phyloP scores from a whole-genome alignment of 1,140 invertebrate genomes.

The Pachyrhynchus sulphureomaculatus region DNA sequence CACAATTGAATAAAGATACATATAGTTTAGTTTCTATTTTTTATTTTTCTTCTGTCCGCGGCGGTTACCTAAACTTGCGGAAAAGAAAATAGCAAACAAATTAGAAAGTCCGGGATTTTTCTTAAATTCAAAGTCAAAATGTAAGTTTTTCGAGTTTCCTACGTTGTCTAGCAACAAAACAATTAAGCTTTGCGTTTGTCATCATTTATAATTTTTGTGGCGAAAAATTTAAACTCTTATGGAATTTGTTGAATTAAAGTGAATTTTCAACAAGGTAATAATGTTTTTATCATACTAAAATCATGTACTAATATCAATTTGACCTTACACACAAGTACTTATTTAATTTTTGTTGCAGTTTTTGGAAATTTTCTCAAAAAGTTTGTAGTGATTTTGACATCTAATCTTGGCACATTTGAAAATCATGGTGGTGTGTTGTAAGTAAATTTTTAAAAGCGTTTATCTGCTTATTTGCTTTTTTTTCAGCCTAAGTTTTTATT shows the following conservation, averaged over 20 bases:
- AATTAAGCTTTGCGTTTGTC: neutral
- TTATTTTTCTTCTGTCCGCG: no score
- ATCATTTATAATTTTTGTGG: conserved; percentile 17
- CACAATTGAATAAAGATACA: no score
- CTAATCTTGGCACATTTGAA: conserved; percentile 9
- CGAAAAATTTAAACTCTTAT: conserved; percentile 15
- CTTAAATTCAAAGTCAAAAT: no score
- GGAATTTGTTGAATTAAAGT: conserved; percentile 22
- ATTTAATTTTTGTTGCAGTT: conserved; percentile 5
- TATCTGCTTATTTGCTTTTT: neutral
- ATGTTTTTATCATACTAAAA: neutral
- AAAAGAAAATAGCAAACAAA: no score
- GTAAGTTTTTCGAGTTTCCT: neutral
- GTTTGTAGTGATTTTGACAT: conserved; percentile 20
- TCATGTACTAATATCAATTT: neutral
- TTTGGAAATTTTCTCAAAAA: conserved; percentile 19
- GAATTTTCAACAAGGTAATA: conserved; percentile 13
- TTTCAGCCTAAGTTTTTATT: neutral
- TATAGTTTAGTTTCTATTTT: no score
- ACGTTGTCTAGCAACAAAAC: conserved; percentile 11
- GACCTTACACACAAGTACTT: neutral
- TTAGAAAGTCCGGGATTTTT: no score
- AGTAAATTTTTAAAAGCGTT: conserved; percentile 5
- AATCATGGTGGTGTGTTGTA: conserved; percentile 26
- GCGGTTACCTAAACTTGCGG: no score